Percentiles rank a stretch among this genome's conserved stretches.
Evolutionary conservation across 1,140 invertebrate species (phyloP).

Genomic region (Lethrus apterus): DNA sequence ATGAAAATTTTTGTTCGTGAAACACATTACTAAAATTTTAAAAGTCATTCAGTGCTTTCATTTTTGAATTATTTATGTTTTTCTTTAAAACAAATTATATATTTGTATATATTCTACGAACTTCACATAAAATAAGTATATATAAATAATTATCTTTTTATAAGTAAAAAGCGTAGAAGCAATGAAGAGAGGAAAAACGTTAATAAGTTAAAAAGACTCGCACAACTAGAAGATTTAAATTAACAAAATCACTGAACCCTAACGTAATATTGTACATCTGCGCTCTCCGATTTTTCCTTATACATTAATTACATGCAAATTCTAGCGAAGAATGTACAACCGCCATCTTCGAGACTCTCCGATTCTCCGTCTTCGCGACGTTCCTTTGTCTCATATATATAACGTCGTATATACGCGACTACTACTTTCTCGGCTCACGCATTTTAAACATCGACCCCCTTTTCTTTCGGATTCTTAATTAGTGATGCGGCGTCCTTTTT

Average conservation of each 20-base stretch:
- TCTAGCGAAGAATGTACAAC: slow-evolving; percentile 39
- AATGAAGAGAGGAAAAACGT: too few species aligned
- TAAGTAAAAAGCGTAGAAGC: too few species aligned
- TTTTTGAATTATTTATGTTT: too few species aligned
- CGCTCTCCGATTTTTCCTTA: slow-evolving; percentile 38
- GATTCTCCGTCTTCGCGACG: slow-evolving; percentile 14
- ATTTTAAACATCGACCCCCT: slow-evolving; percentile 41
- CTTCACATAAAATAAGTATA: too few species aligned
- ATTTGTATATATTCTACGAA: too few species aligned
- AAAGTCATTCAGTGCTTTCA: too few species aligned
- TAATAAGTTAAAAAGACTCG: too few species aligned
- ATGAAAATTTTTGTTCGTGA: too few species aligned
- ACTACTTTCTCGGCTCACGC: slow-evolving; percentile 38
- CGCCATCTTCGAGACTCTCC: slow-evolving; percentile 35
- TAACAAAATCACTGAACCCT: slow-evolving; percentile 27
- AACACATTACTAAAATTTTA: too few species aligned
- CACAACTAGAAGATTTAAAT: slow-evolving; percentile 23
- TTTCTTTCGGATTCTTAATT: slow-evolving; percentile 37
- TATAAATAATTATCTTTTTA: too few species aligned
- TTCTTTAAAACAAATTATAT: too few species aligned
- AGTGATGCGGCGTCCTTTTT: slow-evolving; percentile 8
- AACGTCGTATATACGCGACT: slow-evolving; percentile 34
- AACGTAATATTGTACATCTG: slow-evolving; percentile 28
- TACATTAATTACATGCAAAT: slow-evolving; percentile 43
- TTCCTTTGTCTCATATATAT: slow-evolving; percentile 41